Conservation (phyloP, 1,140 invertebrate species). For the Diorhabda carinulata region DNA sequence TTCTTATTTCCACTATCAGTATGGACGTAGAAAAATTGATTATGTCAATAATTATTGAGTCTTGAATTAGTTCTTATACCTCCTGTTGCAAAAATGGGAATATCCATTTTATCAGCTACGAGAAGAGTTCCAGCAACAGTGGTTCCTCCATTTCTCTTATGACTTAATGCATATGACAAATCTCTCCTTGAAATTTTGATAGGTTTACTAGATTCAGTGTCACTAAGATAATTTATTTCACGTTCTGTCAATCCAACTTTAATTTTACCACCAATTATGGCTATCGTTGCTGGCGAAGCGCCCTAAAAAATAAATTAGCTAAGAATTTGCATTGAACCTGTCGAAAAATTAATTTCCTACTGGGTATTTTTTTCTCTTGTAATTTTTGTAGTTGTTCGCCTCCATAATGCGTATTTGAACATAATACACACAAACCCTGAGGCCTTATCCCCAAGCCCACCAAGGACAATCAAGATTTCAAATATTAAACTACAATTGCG, state of each 20-base stretch:
- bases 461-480: too few relatives aligned
- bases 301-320: conserved; percentile 53
- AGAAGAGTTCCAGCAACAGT: conserved; percentile 95
- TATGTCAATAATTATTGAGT: neutral
- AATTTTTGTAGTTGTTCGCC: too few relatives aligned
- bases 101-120: conserved; percentile 72
- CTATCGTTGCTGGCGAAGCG: conserved; percentile 91
- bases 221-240: conserved; percentile 62
- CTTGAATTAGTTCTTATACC: conserved; percentile 46
- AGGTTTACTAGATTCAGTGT: conserved; percentile 49
- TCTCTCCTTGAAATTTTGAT: conserved; percentile 85
- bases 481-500: too few relatives aligned
- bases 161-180: conserved; percentile 71
- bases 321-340: too few relatives aligned
- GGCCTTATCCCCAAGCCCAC: too few relatives aligned
- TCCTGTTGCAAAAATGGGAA: conserved; percentile 92
- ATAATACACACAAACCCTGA: too few relatives aligned
- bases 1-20: neutral
- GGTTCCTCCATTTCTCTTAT: conserved; percentile 81
- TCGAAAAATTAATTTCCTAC: too few relatives aligned
- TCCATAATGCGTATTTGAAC: too few relatives aligned
- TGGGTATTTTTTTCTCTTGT: too few relatives aligned
- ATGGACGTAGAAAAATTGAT: neutral
- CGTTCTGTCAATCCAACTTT: conserved; percentile 70
- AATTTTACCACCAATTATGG: conserved; percentile 78